Evolutionary conservation across 2,888 invertebrate genomes (phyloP), one percentile per base, ranked within the genome.

Genomic region (Magallana nippona): DNA sequence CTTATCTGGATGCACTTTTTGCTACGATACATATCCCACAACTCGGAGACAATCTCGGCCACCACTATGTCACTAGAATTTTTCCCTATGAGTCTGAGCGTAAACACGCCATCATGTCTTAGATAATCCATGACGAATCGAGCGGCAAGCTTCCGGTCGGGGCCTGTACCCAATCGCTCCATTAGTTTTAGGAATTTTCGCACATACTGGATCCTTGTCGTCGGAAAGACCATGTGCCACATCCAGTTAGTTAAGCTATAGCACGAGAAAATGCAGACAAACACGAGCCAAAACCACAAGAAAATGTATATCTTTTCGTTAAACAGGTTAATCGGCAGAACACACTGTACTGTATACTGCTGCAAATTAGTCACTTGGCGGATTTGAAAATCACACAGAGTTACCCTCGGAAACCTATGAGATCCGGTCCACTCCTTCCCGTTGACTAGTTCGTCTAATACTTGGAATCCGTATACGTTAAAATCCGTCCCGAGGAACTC

Each of bases 171-270:
- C 44, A 94, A 90, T 22, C 94, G 92, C 88, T 94, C 94, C 93
- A 95, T 94, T 82, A 94, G 93, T 88, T 94, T 94, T 44, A 95
- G 92, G 86, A 95, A 94, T 87, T 94, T 95, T 79, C 94, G 89
- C 89, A 95, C 93, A 87, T 95, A 94, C 80, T 94, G 91, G 81
- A 93, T 91, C 82, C 94, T 88, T 81, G 92, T 92, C 78, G 93
- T 91, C 79, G 93, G 93, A 90, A 94, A 93, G n/a, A 93, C 90
- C 86, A 93, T 93, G 83, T 92, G 90, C 93, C 93, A 93, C 17
- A 93, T 87, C 94, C 94, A 94, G 55, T 90, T 86, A 13, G 92
- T 86, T 78, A 94, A 90, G 84, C 91, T 92, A 86, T 92, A 90
- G 80, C 92, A 89, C 1, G 93, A 92, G 82, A 93, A 87, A n/a